phyloP scores from a whole-genome alignment of 2,888 invertebrate species.

The Drosophila aldrichi region DNA sequence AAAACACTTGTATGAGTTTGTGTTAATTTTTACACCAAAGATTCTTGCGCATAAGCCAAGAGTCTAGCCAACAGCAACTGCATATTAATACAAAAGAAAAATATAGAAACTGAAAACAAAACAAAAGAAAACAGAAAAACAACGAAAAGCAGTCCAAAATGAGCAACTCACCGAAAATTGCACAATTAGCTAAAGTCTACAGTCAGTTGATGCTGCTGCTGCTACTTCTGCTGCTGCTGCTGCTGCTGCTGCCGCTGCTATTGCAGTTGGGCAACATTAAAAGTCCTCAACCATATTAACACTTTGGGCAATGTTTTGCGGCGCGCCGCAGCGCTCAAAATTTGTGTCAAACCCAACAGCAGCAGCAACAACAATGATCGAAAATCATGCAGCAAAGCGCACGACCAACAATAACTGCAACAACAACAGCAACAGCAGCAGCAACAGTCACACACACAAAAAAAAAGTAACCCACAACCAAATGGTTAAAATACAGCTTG shows the following conservation, averaged over 20 bases:
- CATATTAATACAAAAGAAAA: constrained; percentile 28
- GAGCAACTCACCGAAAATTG: constrained; percentile 69
- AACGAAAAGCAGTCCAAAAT: constrained; percentile 44
- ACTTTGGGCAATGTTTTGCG: constrained; percentile 77
- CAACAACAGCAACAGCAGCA: neutral
- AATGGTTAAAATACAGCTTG: constrained; percentile 38
- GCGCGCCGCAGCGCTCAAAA: constrained; percentile 69
- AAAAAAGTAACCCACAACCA: constrained; percentile 18
- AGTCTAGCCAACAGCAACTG: constrained; percentile 25
- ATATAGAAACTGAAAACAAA: neutral
- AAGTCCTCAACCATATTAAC: constrained; percentile 80
- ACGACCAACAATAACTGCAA: constrained; percentile 47
- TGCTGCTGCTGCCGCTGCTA: neutral
- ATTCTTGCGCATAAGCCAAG: constrained; percentile 57
- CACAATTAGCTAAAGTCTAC: constrained; percentile 71
- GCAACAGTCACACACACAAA: constrained; percentile 1
- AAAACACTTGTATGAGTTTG: constrained; percentile 57
- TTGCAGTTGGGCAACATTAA: constrained; percentile 71
- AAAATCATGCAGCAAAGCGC: constrained; percentile 67
- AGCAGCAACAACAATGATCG: constrained; percentile 48
- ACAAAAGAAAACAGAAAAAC: neutral
- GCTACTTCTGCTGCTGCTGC: neutral
- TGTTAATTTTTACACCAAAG: constrained; percentile 77
- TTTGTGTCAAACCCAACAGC: constrained; percentile 70
- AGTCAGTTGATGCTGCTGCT: constrained; percentile 29